phyloP scores from a whole-genome alignment of 2,888 invertebrate genomes.

The Caenorhabditis becei region DNA sequence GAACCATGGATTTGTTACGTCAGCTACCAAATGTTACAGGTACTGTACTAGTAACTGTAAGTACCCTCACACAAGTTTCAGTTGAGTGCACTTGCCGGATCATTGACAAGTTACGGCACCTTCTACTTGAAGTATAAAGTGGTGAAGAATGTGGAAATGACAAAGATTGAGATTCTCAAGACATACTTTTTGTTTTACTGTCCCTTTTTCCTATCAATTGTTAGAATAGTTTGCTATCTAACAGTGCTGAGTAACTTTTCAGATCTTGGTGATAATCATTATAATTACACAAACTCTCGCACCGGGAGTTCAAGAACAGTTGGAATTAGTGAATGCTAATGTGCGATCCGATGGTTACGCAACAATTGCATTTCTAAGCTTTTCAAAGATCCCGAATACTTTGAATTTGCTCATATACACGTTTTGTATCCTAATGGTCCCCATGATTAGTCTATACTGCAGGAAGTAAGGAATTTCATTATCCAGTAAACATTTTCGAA shows the following conservation, averaged over 20 bases:
- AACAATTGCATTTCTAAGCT: constrained; percentile 20
- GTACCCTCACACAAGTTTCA: neutral
- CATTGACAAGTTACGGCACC: neutral
- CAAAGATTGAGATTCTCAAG: neutral
- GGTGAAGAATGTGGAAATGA: neutral
- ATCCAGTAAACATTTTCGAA: neutral
- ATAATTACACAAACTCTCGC: neutral
- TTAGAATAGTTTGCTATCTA: neutral
- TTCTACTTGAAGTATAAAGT: neutral
- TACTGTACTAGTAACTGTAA: neutral
- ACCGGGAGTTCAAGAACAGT: neutral
- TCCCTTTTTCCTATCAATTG: neutral
- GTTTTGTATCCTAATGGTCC: constrained; percentile 15
- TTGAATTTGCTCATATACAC: constrained; percentile 28
- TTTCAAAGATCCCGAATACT: constrained; percentile 28
- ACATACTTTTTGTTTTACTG: neutral
- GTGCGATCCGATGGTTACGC: neutral
- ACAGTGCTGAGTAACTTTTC: neutral
- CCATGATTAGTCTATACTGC: constrained; percentile 9
- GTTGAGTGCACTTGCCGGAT: neutral
- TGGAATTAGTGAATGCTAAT: neutral
- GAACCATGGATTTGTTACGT: constrained; percentile 12
- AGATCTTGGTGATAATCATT: neutral
- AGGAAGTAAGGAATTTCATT: constrained; percentile 18
- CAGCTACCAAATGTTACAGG: neutral